phyloP scores from a whole-genome alignment of 2,113 vertebrate genomes.

The Harpagus bidentatus region DNA sequence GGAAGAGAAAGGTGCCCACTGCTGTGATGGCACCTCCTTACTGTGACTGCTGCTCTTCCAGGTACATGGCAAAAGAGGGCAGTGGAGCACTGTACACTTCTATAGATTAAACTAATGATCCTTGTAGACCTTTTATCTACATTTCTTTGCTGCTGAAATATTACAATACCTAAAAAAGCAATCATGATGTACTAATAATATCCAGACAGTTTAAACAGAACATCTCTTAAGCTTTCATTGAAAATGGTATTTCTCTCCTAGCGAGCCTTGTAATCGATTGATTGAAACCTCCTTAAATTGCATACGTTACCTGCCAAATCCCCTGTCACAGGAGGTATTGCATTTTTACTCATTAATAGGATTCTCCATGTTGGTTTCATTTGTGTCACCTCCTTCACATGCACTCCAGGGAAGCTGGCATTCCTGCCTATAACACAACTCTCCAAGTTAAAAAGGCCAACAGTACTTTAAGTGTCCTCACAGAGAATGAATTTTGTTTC shows the following conservation, averaged over 20 bases:
- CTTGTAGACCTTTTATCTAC: not conserved
- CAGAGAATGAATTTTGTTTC: not conserved
- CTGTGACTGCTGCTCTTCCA: constrained; percentile 27
- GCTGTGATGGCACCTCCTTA: not conserved
- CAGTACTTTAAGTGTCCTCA: not conserved
- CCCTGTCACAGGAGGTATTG: not conserved
- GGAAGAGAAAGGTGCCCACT: not conserved
- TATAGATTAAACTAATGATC: not conserved
- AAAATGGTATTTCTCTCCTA: not conserved
- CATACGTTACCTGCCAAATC: not conserved
- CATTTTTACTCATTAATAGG: not conserved
- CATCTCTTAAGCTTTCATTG: not conserved
- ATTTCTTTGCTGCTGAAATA: not conserved
- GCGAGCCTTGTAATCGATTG: not conserved
- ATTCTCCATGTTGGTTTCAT: not conserved
- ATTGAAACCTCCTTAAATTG: not conserved
- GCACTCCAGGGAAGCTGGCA: not conserved
- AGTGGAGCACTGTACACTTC: constrained; percentile 22
- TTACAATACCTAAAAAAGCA: not conserved
- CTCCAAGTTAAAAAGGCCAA: not conserved
- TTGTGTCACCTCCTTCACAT: not conserved
- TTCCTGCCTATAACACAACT: not conserved
- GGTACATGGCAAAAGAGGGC: constrained; percentile 49
- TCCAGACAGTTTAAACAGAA: not conserved
- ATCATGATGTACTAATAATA: not conserved